phyloP scores from a whole-genome alignment of 2,113 vertebrate species.

The Catharus fuscescens region DNA sequence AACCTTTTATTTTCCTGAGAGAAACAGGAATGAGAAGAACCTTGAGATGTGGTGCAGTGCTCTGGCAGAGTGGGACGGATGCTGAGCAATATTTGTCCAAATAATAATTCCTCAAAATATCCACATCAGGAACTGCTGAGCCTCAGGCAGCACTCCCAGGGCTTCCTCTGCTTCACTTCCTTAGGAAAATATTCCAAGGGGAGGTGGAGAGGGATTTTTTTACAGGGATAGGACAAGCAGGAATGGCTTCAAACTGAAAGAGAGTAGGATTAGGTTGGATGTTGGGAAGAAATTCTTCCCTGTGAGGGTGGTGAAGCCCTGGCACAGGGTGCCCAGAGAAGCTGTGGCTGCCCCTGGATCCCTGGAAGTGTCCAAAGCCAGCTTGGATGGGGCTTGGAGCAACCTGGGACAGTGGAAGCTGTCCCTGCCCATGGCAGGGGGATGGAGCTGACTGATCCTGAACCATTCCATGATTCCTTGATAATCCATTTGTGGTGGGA shows the following conservation, averaged over 20 bases:
- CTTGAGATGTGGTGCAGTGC: background rate
- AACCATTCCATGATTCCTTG: background rate
- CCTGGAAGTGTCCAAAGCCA: background rate
- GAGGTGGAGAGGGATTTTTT: background rate
- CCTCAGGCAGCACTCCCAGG: background rate
- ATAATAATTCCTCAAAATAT: background rate
- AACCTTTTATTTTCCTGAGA: background rate
- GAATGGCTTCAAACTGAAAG: background rate
- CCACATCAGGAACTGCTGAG: background rate
- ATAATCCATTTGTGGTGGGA: background rate
- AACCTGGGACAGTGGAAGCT: background rate
- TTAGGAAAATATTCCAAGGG: background rate
- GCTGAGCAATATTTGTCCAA: background rate
- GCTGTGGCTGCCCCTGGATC: background rate
- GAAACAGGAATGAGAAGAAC: background rate
- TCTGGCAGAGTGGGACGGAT: background rate
- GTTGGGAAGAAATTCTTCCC: background rate
- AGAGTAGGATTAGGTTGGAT: background rate
- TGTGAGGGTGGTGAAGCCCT: background rate
- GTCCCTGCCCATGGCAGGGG: background rate
- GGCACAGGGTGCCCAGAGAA: background rate
- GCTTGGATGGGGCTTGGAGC: fast-evolving
- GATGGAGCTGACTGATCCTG: background rate
- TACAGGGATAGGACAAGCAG: background rate
- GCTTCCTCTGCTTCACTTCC: background rate